These are phyloP conservation scores for Drosophila mauritiana DNA, from an alignment of 1,140 invertebrate species.

Conservation along the genomic window DNA sequence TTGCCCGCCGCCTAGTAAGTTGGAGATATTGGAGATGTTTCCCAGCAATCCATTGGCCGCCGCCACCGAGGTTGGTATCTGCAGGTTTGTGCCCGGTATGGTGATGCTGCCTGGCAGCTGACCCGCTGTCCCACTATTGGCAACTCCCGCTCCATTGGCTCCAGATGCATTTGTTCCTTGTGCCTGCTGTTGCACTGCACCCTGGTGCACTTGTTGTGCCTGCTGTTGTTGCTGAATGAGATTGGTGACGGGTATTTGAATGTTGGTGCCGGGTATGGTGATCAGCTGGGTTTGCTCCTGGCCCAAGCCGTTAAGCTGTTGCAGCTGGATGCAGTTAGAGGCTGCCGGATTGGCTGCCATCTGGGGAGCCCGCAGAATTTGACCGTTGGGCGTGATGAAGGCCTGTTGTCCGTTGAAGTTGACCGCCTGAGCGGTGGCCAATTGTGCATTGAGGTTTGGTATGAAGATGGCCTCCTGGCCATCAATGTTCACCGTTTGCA, in stretches of 20 bases:
- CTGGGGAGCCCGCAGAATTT: conserved; percentile 87
- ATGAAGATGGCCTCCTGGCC: conserved; percentile 96
- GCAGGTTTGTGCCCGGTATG: conserved; percentile 87
- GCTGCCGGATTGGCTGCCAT: conserved; percentile 36
- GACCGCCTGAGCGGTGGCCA: conserved; percentile 72
- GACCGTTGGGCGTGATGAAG: conserved; percentile 87
- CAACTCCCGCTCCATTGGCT: conserved; percentile 2
- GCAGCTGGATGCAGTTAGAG: conserved; percentile 42
- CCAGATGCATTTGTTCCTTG: conserved; percentile 30
- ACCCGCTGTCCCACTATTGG: background rate
- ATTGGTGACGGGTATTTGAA: conserved; percentile 86
- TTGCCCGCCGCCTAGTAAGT: conserved; percentile 47
- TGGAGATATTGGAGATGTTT: conserved; percentile 51
- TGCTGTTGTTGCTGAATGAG: conserved; percentile 68
- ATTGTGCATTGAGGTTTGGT: conserved; percentile 85
- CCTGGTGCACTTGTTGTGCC: conserved; percentile 34
- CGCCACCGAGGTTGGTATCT: conserved; percentile 85
- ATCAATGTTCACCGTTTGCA: conserved; percentile 96
- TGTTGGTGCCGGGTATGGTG: conserved; percentile 87
- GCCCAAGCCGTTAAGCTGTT: conserved; percentile 86
- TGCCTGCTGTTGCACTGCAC: conserved; percentile 32
- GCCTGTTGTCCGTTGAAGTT: conserved; percentile 85
- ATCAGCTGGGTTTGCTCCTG: conserved; percentile 86
- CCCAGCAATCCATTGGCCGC: conserved; percentile 78
- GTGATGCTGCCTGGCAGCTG: conserved; percentile 81